Evolutionary conservation across 64 coral and sea anemone genomes (phyloP).

Genomic region (Porites lutea): DNA sequence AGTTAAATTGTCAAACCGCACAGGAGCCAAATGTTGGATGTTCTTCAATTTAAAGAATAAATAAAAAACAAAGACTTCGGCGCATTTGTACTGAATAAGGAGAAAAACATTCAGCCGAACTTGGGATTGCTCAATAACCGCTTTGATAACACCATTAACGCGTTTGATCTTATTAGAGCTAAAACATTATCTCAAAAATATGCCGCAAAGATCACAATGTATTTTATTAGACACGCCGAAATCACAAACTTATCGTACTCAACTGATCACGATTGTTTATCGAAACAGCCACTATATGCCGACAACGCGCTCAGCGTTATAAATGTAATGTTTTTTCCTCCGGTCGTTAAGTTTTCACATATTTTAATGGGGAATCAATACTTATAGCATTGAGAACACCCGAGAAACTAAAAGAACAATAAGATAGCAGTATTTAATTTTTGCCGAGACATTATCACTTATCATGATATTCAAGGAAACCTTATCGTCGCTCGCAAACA

Average conservation of each 20-base stretch:
- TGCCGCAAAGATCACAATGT: slow-evolving; percentile 1
- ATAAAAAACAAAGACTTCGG: background rate
- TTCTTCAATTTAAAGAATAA: background rate
- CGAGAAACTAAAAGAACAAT: background rate
- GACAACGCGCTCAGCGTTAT: background rate
- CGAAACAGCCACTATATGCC: background rate
- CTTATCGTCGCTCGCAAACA: background rate
- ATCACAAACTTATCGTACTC: background rate
- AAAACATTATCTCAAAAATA: background rate
- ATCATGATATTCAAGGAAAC: background rate
- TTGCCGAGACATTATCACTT: background rate
- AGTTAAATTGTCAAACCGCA: background rate
- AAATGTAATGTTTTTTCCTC: too few relatives aligned
- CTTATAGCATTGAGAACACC: background rate
- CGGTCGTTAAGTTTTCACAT: background rate
- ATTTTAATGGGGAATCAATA: background rate
- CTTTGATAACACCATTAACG: slow-evolving; percentile 2
- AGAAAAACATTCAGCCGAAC: background rate
- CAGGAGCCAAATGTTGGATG: background rate
- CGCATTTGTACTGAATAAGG: background rate
- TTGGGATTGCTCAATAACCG: background rate
- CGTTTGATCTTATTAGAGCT: slow-evolving; percentile 24
- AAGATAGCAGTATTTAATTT: background rate
- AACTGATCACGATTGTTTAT: slow-evolving; percentile 29
- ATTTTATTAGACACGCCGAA: background rate